Percentiles rank a stretch among this genome's conserved stretches.
phyloP scores from a whole-genome alignment of 1,140 invertebrate genomes.

The Agrilus planipennis region DNA sequence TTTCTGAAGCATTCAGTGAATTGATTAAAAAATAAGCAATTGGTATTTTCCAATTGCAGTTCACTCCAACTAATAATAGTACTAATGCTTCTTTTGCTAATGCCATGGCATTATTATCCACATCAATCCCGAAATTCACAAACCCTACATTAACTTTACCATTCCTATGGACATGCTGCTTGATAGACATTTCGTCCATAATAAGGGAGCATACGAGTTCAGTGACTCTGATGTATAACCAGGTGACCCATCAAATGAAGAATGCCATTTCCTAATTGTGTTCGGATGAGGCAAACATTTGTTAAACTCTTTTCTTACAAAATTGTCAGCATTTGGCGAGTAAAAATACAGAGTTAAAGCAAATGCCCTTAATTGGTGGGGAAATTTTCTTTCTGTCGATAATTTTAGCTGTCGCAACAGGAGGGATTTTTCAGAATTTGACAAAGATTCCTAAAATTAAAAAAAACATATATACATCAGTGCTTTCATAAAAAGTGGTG shows the following conservation, averaged over 20 bases:
- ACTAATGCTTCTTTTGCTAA: slow-evolving; percentile 31
- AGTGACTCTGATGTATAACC: slow-evolving; percentile 10
- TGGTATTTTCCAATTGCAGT: slow-evolving; percentile 26
- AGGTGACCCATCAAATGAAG: slow-evolving; percentile 15
- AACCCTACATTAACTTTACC: no score
- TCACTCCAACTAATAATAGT: slow-evolving; percentile 27
- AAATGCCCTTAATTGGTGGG: slow-evolving; percentile 18
- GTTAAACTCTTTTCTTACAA: slow-evolving; percentile 26
- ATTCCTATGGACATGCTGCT: no score
- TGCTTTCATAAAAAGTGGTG: no score
- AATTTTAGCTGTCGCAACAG: no score
- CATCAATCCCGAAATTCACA: no score
- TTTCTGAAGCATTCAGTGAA: slow-evolving; percentile 7
- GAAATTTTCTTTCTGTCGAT: neutral
- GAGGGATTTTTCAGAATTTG: no score
- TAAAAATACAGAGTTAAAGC: slow-evolving; percentile 29
- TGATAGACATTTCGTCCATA: no score
- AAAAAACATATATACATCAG: no score
- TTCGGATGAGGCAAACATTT: slow-evolving; percentile 24
- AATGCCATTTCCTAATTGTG: slow-evolving; percentile 29
- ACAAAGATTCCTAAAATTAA: no score
- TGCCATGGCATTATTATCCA: no score
- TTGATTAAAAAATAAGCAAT: slow-evolving; percentile 17
- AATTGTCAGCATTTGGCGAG: slow-evolving; percentile 28
- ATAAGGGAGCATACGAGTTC: no score